Conservation (phyloP, 2,888 invertebrate species). For the Rhamphomyia laevipes region DNA sequence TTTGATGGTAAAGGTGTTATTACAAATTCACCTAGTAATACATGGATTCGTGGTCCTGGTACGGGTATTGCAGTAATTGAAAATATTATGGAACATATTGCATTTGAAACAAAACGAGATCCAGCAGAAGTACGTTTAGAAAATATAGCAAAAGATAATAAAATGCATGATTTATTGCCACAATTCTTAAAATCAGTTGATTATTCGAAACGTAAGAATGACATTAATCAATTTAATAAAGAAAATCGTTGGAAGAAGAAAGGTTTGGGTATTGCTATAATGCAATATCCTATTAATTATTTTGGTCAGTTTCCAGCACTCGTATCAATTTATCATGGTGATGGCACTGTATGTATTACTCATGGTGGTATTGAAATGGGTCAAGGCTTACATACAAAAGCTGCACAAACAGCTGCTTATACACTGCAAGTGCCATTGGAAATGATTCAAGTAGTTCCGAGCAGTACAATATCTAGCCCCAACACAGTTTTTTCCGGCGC, state of each 20-base stretch:
- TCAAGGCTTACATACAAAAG: slow-evolving; percentile 68
- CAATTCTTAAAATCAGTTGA: slow-evolving; percentile 42
- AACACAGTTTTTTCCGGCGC: slow-evolving; percentile 59
- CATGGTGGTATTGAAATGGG: slow-evolving; percentile 69
- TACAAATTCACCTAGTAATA: slow-evolving; percentile 57
- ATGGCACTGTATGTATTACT: slow-evolving; percentile 57
- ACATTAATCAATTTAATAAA: slow-evolving; percentile 48
- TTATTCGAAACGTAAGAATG: slow-evolving; percentile 43
- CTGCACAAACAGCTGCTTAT: slow-evolving; percentile 62
- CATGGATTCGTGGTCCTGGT: slow-evolving; percentile 53
- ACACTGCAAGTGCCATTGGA: slow-evolving; percentile 55
- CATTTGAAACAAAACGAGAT: slow-evolving; percentile 43
- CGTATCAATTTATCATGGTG: slow-evolving; percentile 55
- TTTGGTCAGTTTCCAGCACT: slow-evolving; percentile 45
- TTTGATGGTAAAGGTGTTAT: slow-evolving; percentile 50
- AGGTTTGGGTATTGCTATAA: slow-evolving; percentile 54
- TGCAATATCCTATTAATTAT: slow-evolving; percentile 50
- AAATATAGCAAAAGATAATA: slow-evolving; percentile 40
- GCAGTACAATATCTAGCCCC: slow-evolving; percentile 51
- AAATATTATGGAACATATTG: slow-evolving; percentile 55
- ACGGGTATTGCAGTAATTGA: slow-evolving; percentile 49
- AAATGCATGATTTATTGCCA: slow-evolving; percentile 40
- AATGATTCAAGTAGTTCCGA: slow-evolving; percentile 52
- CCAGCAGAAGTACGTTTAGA: slow-evolving; percentile 44
- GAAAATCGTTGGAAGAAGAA: slow-evolving; percentile 71